Evolutionary conservation across 2,888 invertebrate species (phyloP), one percentile per base, ranked within the genome.

Genomic region (Sarcophaga caerulescens): DNA sequence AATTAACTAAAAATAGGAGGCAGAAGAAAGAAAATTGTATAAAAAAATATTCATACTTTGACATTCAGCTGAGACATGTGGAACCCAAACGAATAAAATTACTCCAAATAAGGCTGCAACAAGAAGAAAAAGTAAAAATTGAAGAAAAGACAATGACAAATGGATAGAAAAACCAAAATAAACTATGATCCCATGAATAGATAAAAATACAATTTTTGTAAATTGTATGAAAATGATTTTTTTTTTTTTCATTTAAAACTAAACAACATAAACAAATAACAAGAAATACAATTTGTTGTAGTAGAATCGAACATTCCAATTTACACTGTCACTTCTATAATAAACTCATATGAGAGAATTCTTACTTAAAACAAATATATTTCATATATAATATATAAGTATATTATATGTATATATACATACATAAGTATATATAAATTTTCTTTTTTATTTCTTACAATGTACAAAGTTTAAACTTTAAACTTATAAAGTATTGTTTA

Each of bases 11-110:
- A 80, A 66, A 78, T 70, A 74, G 44, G 14, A 63, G 35, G 35
- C 35, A 35, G 59, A 82, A 63, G 65, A 74, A 71, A 69, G 59
- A 75, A 77, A 78, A 60, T 75, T 63, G 47, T 17, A 14, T 75
- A 84, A 75, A 81, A 83, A 81, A 86, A 81, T 83, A 92, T 91
- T 93, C 95, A 94, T 94, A 95, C 95, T 94, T 94, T 95, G 95
- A 92, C 95, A 95, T 94, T 95, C 95, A 92, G 94, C 94, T 91
- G 93, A 93, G 90, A 93, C 92, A 90, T 93, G 92, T 90, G 93
- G 93, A 91, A 93, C 93, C 93, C 93, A 93, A 90, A 93, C 90
- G 90, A 93, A 92, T 90, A 93, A 91, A 90, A 93, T 90, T 90
- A 93, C 91, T 93, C 93, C 93, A 90, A 93, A 92, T 90, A 92